A percentile compares a stretch with the other conserved stretches of the same genome.
These are phyloP conservation scores for Pholis gunnellus DNA, from an alignment of 2,113 vertebrate genomes.

Conservation along the genomic window DNA sequence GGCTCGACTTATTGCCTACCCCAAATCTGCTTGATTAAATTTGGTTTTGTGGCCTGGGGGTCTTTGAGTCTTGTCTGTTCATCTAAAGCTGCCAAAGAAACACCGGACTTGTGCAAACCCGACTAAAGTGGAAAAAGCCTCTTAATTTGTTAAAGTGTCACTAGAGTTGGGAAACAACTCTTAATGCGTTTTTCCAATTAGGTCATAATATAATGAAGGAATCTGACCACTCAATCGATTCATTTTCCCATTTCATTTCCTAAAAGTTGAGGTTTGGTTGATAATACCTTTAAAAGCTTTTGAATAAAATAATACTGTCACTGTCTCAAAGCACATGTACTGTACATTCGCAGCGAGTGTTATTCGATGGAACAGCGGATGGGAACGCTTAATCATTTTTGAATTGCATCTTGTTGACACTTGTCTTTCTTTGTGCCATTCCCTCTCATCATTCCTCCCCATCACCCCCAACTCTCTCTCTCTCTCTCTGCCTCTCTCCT, in stretches of 20 bases:
- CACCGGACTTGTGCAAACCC: slow-evolving; percentile 14
- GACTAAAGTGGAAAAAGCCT: slow-evolving; percentile 23
- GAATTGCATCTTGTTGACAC: slow-evolving; percentile 3
- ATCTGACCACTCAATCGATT: background rate
- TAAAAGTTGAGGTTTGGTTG: background rate
- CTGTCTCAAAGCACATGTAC: background rate
- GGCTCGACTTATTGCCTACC: slow-evolving; percentile 58
- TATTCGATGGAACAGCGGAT: background rate
- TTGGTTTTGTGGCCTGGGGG: slow-evolving; percentile 51
- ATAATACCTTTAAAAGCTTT: background rate
- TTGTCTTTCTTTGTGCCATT: background rate
- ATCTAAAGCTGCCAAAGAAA: slow-evolving; percentile 44
- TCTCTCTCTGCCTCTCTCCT: slow-evolving; percentile 11
- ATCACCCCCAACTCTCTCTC: slow-evolving; percentile 1
- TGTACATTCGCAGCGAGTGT: background rate
- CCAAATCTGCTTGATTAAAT: slow-evolving; percentile 57
- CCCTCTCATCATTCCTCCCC: background rate
- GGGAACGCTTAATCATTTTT: background rate
- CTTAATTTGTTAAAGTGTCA: slow-evolving; percentile 19
- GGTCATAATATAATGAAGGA: background rate
- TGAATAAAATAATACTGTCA: background rate
- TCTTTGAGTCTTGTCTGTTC: slow-evolving; percentile 33
- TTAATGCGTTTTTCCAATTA: background rate
- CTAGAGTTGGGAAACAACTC: slow-evolving; percentile 6
- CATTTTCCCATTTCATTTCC: background rate